phyloP scores from a whole-genome alignment of 2,797 vertebrate species.

The Perodicticus potto region DNA sequence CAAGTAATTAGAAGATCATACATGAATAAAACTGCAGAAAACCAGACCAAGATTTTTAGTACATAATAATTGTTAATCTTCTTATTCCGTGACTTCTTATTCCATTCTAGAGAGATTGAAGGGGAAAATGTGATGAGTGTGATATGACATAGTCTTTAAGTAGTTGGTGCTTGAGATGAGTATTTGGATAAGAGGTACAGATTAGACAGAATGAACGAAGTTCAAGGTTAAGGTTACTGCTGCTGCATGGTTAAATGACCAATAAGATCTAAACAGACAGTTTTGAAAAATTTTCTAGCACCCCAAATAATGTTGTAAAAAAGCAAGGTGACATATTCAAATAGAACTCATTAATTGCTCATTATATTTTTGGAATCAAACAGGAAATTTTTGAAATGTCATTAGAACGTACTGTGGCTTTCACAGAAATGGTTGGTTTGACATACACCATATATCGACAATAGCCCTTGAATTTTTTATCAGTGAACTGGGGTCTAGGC shows the following conservation, averaged over 20 bases:
- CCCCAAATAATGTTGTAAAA: neutral
- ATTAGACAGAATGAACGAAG: neutral
- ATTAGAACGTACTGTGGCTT: neutral
- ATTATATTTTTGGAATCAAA: conserved; percentile 39
- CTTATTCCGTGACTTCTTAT: conserved; percentile 38
- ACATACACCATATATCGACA: neutral
- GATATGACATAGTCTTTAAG: neutral
- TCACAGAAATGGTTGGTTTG: neutral
- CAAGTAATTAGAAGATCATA: conserved; percentile 63
- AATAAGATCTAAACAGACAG: neutral
- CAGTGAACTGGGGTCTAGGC: neutral
- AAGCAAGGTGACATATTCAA: neutral
- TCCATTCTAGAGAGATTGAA: neutral
- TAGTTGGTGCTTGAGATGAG: neutral
- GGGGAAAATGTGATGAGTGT: neutral
- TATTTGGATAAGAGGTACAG: neutral
- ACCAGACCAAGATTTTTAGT: neutral
- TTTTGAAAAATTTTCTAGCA: conserved; percentile 36
- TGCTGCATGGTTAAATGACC: neutral
- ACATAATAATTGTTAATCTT: conserved; percentile 25
- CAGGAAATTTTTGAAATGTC: conserved; percentile 43
- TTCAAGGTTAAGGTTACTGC: conserved; percentile 5
- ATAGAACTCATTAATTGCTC: neutral
- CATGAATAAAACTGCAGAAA: conserved; percentile 12
- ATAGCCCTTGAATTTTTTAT: neutral